Evolutionary conservation across 2,113 vertebrate species (phyloP).

Genomic region (Gallinago jamesoni): DNA sequence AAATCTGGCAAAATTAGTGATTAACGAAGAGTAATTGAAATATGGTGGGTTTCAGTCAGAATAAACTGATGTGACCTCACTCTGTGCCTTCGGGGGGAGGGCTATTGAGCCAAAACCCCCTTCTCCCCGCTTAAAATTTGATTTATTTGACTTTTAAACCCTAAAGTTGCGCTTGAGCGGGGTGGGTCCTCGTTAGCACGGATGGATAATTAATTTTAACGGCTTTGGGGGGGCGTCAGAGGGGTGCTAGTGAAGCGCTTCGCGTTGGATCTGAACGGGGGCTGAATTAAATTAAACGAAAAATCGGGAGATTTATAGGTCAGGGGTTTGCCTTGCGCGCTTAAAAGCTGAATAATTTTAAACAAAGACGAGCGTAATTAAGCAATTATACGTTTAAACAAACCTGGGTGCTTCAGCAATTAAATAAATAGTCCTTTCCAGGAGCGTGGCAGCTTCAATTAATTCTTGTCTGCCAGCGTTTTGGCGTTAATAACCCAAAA

Average conservation of each 20-base stretch:
- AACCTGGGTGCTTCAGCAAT: neutral
- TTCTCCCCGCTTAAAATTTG: fast-evolving
- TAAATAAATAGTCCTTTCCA: neutral
- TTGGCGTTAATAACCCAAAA: neutral
- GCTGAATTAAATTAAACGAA: neutral
- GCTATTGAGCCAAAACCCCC: fast-evolving
- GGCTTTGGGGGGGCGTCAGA: neutral
- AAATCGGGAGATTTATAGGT: neutral
- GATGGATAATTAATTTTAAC: neutral
- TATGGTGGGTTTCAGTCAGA: fast-evolving
- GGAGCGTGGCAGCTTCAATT: neutral
- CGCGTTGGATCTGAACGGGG: neutral
- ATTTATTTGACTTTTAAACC: neutral
- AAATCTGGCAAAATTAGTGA: neutral
- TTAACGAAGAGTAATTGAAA: too few species aligned
- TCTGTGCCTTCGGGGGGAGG: fast-evolving
- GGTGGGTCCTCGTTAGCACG: neutral
- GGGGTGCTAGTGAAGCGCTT: neutral
- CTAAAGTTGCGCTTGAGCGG: neutral
- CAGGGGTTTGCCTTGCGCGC: neutral
- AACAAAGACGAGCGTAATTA: neutral
- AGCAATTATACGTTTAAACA: neutral
- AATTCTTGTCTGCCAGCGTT: neutral
- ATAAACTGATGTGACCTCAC: fast-evolving
- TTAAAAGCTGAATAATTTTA: neutral